phyloP scores from a whole-genome alignment of 2,113 vertebrate genomes.

The rabbit (Oryctolagus cuniculus) region DNA sequence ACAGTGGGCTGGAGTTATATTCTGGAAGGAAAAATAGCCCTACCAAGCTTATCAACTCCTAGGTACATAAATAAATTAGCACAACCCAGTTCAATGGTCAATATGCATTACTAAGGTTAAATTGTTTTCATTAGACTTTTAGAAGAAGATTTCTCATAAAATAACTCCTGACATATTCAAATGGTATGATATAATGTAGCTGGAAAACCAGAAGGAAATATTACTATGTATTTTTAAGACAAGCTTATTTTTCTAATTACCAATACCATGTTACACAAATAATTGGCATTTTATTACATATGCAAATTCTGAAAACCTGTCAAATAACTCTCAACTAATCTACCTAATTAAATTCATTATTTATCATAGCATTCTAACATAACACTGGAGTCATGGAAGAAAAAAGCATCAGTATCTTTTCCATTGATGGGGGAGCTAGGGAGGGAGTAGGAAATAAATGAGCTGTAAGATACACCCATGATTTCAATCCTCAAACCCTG shows the following conservation, averaged over 20 bases:
- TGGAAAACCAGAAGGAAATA: background rate
- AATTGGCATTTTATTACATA: constrained; percentile 16
- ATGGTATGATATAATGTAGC: background rate
- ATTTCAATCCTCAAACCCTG: too few species aligned
- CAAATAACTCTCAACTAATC: background rate
- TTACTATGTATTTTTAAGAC: background rate
- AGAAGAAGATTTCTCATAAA: constrained; percentile 12
- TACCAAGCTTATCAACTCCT: background rate
- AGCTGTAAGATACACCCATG: background rate
- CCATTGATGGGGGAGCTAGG: too few species aligned
- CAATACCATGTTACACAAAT: constrained; percentile 25
- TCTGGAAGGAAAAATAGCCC: background rate
- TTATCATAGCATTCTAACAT: background rate
- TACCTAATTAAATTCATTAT: background rate
- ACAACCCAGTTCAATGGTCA: background rate
- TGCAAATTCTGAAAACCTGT: background rate
- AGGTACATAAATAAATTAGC: background rate
- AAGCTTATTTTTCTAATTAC: constrained; percentile 33
- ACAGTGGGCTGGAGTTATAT: too few species aligned
- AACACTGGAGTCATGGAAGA: background rate
- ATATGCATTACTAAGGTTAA: background rate
- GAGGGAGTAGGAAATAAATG: too few species aligned
- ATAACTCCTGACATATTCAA: background rate
- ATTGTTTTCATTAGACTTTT: constrained; percentile 2
- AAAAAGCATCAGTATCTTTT: background rate